Base-by-base conservation (phyloP, 2,797 vertebrate species). In the Pelodytes ibericus region DNA sequence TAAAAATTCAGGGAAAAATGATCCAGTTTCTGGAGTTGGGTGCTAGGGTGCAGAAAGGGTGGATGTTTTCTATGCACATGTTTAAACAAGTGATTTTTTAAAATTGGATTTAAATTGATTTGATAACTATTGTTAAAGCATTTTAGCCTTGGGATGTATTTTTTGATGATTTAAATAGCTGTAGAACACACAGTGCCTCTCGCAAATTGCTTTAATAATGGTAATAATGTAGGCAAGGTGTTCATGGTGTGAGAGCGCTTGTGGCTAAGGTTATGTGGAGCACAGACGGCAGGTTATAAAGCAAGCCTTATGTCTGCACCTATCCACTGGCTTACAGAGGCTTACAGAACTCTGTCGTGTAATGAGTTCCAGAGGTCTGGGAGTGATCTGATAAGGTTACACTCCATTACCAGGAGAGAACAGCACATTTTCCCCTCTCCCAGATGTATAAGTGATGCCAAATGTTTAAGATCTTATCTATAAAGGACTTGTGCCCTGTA, bases 391-490 rank as follows among this genome's bases (percentile, higher is more conserved):
- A 77, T 71, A 77, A 47, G 39, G 60, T 44, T 77, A 57, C 66
- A 71, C 25, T 71, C 25, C 36, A 65, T 65, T 77, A 71, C 67
- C 49, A 47, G 58, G 53, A 44, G 67, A 71, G 59, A 62, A 49
- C 25, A 39, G 44, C 16, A 18, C 11, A 25, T 57, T 63, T 57
- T 22, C 57, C 47, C 24, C 41, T 29, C 44, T 76, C 18, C 44
- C 51, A 49, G 66, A 64, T 20, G 11, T 47, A 57, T 77, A 71
- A 77, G 22, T 64, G 26, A 71, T 77, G 33, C 68, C 57, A 71
- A 64, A 71, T 77, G 75, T 65, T 30, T 29, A 47, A 71, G 67
- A 71, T 64, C n/a, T 29, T 63, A 71, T 77, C 74, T 77, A 44
- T 31, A 77, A 69, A 76, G 59, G 5, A n/a, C 24, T 57, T 9